Evolutionary conservation across 1,140 invertebrate species (phyloP).

Genomic region (Homalodisca vitripennis): DNA sequence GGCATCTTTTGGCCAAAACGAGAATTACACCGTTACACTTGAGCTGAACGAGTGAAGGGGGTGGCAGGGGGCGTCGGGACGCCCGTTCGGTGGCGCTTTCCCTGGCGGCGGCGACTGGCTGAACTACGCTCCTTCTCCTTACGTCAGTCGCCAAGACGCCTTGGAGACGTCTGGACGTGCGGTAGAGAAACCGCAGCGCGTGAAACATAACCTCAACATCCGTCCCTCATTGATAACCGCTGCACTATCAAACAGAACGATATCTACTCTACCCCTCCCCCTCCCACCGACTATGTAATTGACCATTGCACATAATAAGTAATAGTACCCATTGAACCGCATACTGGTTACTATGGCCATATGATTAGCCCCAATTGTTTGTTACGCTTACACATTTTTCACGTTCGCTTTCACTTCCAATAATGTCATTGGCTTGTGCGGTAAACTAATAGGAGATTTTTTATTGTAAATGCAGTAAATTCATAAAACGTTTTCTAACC

Average conservation of each 20-base stretch:
- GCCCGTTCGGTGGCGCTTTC: constrained; percentile 15
- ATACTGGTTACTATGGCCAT: constrained; percentile 18
- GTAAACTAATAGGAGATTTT: background rate
- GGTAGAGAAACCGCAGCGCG: too few species aligned
- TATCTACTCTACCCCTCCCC: background rate
- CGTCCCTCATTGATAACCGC: too few species aligned
- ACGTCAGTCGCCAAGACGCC: constrained; percentile 1
- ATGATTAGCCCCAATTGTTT: constrained; percentile 8
- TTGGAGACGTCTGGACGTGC: background rate
- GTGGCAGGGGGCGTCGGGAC: background rate
- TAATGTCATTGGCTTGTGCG: background rate
- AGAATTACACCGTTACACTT: constrained; percentile 12
- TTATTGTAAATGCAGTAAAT: background rate
- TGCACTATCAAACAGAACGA: background rate
- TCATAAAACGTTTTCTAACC: too few species aligned
- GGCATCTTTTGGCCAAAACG: constrained; percentile 31
- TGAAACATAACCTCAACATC: too few species aligned
- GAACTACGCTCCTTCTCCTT: constrained; percentile 12
- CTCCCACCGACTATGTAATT: constrained; percentile 4
- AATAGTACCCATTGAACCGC: constrained; percentile 12
- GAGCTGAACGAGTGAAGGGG: background rate
- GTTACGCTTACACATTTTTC: constrained; percentile 2
- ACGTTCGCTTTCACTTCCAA: background rate
- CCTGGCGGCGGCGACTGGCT: background rate
- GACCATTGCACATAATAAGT: constrained; percentile 23